phyloP scores from a whole-genome alignment of 2,888 invertebrate genomes.

The Tridacna crocea region DNA sequence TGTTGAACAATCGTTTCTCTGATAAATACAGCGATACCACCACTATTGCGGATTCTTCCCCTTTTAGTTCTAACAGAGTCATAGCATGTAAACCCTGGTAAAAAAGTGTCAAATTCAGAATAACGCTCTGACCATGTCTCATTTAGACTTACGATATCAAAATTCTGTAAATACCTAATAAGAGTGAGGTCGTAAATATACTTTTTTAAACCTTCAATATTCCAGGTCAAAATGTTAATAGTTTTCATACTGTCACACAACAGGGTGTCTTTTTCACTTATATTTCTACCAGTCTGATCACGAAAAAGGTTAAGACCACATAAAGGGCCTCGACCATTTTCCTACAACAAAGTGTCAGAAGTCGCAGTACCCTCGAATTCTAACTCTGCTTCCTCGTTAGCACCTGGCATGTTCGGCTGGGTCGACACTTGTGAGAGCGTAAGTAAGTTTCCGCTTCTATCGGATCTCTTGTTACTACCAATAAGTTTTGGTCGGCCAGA shows the following conservation, averaged over 20 bases:
- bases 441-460: neutral
- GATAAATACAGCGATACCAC: neutral
- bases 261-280: neutral
- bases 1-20: neutral
- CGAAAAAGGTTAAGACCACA: neutral
- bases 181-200: neutral
- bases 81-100: neutral
- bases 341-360: neutral
- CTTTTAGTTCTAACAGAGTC: neutral
- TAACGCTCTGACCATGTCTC: slow-evolving; percentile 5
- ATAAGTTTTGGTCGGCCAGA: slow-evolving; percentile 1
- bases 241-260: neutral
- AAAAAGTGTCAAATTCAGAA: neutral
- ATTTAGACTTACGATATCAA: slow-evolving; percentile 6
- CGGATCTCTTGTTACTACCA: neutral
- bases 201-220: slow-evolving; percentile 2
- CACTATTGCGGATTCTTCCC: neutral
- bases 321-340: slow-evolving; percentile 1
- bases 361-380: neutral
- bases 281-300: neutral
- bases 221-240: slow-evolving; percentile 9
- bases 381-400: neutral
- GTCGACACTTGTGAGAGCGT: neutral
- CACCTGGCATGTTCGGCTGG: neutral
- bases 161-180: neutral